These are phyloP conservation scores for Siniperca knerii DNA, from an alignment of 2,113 vertebrate species.

Conservation along the genomic window DNA sequence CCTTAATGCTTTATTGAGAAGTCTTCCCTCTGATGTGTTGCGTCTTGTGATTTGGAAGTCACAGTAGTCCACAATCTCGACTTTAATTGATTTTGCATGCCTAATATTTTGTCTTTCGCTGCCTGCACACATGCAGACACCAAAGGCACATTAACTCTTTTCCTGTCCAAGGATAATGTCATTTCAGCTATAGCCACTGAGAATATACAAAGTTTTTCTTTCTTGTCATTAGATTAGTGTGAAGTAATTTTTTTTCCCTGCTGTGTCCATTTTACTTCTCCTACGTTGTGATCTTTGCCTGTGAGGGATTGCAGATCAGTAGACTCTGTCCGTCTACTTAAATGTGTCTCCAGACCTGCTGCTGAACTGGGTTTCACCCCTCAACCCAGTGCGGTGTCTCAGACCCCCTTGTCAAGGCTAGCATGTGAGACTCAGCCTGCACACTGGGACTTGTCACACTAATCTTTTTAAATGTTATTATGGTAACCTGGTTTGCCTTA, in stretches of 20 bases:
- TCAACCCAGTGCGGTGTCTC: constrained; percentile 31
- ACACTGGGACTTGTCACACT: constrained; percentile 75
- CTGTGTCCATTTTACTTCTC: constrained; percentile 26
- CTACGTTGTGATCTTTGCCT: constrained; percentile 16
- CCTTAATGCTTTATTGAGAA: constrained; percentile 5
- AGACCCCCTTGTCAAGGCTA: constrained; percentile 44
- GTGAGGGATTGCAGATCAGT: constrained; percentile 16
- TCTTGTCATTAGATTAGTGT: constrained; percentile 34
- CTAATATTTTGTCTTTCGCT: constrained; percentile 16
- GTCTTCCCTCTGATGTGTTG: not conserved
- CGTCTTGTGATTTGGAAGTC: constrained; percentile 28
- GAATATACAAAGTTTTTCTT: constrained; percentile 18
- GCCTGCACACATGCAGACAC: constrained; percentile 17
- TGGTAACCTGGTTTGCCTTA: constrained; percentile 66
- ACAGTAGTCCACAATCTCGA: constrained; percentile 18
- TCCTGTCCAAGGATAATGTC: constrained; percentile 37
- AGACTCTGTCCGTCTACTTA: constrained; percentile 23
- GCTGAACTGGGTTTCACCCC: constrained; percentile 71
- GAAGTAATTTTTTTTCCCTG: constrained; percentile 13
- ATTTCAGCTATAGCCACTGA: constrained; percentile 29
- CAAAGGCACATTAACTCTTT: constrained; percentile 13
- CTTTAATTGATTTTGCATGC: constrained; percentile 27
- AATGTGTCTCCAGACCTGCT: constrained; percentile 43
- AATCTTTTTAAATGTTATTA: constrained; percentile 80
- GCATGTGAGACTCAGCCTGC: constrained; percentile 45